Conservation (phyloP, 2,888 invertebrate species). For the Sphaerophoria taeniata region DNA sequence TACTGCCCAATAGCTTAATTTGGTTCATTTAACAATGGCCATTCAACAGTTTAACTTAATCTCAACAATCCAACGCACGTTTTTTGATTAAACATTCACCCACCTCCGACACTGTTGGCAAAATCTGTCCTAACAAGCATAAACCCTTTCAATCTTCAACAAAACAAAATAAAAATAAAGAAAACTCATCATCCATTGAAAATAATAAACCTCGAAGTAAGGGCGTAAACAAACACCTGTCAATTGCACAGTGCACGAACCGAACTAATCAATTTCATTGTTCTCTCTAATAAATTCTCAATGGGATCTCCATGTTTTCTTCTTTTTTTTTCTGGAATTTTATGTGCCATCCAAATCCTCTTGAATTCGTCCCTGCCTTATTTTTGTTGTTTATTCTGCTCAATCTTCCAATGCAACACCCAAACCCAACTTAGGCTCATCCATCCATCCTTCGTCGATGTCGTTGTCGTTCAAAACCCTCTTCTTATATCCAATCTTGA, state of each 20-base stretch:
- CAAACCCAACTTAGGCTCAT: background rate
- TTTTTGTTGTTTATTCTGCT: slow-evolving; percentile 36
- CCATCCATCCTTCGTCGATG: too few relatives aligned
- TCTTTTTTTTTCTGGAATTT: slow-evolving; percentile 11
- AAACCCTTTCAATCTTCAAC: slow-evolving; percentile 19
- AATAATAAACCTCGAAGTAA: slow-evolving; percentile 32
- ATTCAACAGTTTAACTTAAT: too few relatives aligned
- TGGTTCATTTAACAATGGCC: too few relatives aligned
- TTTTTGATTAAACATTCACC: slow-evolving; percentile 20
- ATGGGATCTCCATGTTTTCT: slow-evolving; percentile 28
- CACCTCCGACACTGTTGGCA: background rate
- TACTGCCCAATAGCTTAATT: too few relatives aligned
- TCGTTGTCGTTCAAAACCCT: background rate
- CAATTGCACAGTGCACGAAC: slow-evolving; percentile 74
- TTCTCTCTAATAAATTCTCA: slow-evolving; percentile 65
- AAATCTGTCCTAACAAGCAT: background rate
- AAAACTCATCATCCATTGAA: slow-evolving; percentile 19
- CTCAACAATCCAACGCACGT: background rate
- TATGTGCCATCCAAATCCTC: background rate
- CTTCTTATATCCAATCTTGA: background rate
- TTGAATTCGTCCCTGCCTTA: background rate
- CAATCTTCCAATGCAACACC: slow-evolving; percentile 43
- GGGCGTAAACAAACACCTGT: slow-evolving; percentile 74
- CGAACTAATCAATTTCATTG: slow-evolving; percentile 73
- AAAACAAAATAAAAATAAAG: background rate